Percentiles rank a stretch among this genome's conserved stretches.
These are phyloP conservation scores for Ochotona curzoniae DNA, from an alignment of 2,113 vertebrate species.

Conservation along the genomic window DNA sequence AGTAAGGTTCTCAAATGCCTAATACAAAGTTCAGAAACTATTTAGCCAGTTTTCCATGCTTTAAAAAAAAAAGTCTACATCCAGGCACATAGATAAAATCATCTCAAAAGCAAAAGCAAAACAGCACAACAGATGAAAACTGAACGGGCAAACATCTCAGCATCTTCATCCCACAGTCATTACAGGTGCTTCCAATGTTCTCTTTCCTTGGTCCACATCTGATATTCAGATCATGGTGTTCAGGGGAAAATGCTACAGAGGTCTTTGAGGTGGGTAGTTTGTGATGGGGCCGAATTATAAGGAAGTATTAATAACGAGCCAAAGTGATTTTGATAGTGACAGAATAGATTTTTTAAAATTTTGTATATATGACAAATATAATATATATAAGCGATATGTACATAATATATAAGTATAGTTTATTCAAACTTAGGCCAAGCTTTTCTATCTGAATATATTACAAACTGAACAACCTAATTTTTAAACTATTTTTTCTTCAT, in stretches of 20 bases:
- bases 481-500: too few species aligned
- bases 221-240: background rate
- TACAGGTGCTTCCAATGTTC: background rate
- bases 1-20: too few species aligned
- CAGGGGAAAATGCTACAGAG: slow-evolving; percentile 12
- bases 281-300: background rate
- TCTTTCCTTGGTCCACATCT: background rate
- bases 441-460: slow-evolving; percentile 52
- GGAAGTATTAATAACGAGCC: background rate
- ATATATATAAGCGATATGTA: too few species aligned
- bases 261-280: background rate
- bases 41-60: too few species aligned
- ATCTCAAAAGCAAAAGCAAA: background rate
- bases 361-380: too few species aligned
- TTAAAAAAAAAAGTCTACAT: background rate
- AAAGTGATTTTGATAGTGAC: background rate
- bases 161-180: background rate
- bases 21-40: too few species aligned
- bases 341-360: background rate
- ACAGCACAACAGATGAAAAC: background rate
- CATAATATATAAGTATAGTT: too few species aligned
- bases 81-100: background rate
- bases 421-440: background rate
- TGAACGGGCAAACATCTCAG: background rate
- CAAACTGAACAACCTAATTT: background rate